phyloP scores from a whole-genome alignment of 2,113 vertebrate species.

The Ictidomys tridecemlineatus region DNA sequence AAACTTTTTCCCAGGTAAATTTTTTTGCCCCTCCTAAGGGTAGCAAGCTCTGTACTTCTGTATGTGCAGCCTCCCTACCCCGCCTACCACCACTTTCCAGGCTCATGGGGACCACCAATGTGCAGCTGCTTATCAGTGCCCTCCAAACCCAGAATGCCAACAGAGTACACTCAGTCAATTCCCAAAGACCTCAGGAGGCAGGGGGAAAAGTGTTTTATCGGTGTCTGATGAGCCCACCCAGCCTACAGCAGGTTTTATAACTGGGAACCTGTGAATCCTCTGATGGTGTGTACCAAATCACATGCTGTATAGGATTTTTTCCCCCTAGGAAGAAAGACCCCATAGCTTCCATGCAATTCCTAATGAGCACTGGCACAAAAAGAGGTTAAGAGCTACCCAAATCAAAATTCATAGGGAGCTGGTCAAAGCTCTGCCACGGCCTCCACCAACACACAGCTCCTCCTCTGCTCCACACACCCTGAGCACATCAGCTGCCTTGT shows the following conservation, averaged over 20 bases:
- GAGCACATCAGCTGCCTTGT: not conserved
- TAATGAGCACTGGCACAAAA: not conserved
- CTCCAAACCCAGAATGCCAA: not conserved
- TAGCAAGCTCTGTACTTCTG: not conserved
- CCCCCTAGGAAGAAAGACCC: not conserved
- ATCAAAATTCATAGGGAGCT: not conserved
- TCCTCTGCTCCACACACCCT: no score
- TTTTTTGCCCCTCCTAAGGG: not conserved
- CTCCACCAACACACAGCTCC: not conserved
- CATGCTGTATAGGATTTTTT: accelerated
- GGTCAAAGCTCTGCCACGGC: not conserved
- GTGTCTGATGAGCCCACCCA: not conserved
- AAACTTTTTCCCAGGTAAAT: not conserved
- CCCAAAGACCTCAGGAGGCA: not conserved
- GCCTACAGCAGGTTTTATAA: not conserved
- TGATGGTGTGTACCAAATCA: not conserved
- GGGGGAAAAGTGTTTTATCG: not conserved
- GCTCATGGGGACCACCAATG: accelerated
- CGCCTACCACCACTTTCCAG: not conserved
- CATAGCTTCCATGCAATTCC: not conserved
- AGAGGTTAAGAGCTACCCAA: not conserved
- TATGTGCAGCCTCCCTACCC: not conserved
- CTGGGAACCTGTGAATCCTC: not conserved
- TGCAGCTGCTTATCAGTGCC: not conserved
- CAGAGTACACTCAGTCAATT: accelerated